Percentiles rank a stretch among this genome's conserved stretches.
Evolutionary conservation across 2,888 invertebrate genomes (phyloP).

Genomic region (Calephelis perditalis): DNA sequence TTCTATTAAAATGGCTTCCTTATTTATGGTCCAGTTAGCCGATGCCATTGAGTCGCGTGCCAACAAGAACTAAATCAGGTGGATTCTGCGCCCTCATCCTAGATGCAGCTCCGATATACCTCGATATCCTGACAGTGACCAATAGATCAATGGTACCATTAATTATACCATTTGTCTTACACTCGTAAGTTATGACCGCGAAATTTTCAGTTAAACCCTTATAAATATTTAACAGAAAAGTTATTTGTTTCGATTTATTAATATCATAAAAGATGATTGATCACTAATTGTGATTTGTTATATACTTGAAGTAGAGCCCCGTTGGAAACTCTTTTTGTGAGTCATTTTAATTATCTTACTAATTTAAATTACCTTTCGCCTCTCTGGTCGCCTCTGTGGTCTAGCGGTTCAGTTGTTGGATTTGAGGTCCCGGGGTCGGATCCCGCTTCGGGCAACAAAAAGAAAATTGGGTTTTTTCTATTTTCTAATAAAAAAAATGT

Average conservation of each 20-base stretch:
- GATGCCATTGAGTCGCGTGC: conserved; percentile 6
- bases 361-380: no score
- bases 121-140: not conserved
- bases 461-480: no score
- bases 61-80: conserved; percentile 7
- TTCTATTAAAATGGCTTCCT: conserved; percentile 10
- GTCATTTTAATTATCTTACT: no score
- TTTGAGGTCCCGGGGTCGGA: no score
- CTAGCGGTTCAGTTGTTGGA: no score
- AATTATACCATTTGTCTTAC: conserved; percentile 10
- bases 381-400: no score
- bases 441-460: no score
- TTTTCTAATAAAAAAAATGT: no score
- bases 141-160: conserved; percentile 1
- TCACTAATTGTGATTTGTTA: not conserved
- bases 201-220: conserved; percentile 7
- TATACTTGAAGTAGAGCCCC: no score
- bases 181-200: not conserved
- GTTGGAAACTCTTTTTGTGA: no score
- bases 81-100: conserved; percentile 1
- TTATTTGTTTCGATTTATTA: not conserved
- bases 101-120: conserved; percentile 8
- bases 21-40: conserved; percentile 2
- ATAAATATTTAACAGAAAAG: conserved; percentile 6
- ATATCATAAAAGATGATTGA: not conserved